Conservation (phyloP, 2,113 vertebrate species). For the Phasianus colchicus region DNA sequence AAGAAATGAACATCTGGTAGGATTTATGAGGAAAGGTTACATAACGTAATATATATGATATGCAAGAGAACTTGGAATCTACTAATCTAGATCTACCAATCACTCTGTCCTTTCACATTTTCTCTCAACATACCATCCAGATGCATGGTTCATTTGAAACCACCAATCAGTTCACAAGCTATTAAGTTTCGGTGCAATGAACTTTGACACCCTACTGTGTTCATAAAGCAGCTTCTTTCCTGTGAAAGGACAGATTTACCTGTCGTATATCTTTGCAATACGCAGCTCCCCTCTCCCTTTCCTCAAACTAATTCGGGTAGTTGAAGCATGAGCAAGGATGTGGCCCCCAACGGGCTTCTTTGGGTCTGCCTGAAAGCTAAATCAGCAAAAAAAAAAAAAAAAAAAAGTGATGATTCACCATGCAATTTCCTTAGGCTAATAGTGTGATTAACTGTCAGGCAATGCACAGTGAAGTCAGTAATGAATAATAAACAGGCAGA, state of each 20-base stretch:
- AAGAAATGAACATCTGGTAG: not conserved
- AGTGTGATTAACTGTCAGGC: not conserved
- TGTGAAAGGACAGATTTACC: constrained; percentile 75
- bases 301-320: constrained; percentile 94
- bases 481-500: not conserved
- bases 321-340: constrained; percentile 97
- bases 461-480: not conserved
- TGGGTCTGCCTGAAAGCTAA: constrained; percentile 96
- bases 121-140: not conserved
- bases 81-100: not conserved
- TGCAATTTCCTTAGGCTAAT: not conserved
- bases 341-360: constrained; percentile 98
- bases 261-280: constrained; percentile 98
- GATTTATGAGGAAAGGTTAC: not conserved
- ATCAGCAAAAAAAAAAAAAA: not conserved
- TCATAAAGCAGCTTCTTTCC: not conserved
- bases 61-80: not conserved
- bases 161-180: not conserved
- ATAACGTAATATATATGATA: not conserved
- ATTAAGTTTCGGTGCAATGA: not conserved
- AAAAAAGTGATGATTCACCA: constrained; percentile 31
- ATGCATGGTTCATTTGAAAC: not conserved
- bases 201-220: not conserved
- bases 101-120: not conserved
- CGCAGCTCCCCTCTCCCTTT: constrained; percentile 96